Percentiles rank a stretch among this genome's conserved stretches.
Evolutionary conservation across 1,140 invertebrate genomes (phyloP).

Genomic region (Zaprionus ghesquierei): DNA sequence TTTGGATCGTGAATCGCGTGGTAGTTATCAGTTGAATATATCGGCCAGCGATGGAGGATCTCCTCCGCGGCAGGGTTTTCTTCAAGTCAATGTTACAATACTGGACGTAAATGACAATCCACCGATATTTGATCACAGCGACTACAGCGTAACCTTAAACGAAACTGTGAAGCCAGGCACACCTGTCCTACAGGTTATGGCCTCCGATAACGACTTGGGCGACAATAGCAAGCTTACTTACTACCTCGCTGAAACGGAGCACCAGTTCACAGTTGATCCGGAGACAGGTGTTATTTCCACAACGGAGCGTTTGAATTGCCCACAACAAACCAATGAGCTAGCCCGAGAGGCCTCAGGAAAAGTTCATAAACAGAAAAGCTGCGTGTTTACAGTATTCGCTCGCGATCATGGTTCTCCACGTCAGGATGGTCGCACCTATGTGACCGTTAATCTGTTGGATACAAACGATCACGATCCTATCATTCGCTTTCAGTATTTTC

Average conservation of each 20-base stretch:
- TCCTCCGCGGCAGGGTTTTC: slow-evolving; percentile 91
- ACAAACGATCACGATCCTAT: slow-evolving; percentile 97
- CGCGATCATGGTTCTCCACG: slow-evolving; percentile 94
- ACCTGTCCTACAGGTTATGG: slow-evolving; percentile 93
- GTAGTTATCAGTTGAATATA: slow-evolving; percentile 93
- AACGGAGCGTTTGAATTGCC: slow-evolving; percentile 89
- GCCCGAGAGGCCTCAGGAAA: slow-evolving; percentile 62
- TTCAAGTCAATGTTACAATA: slow-evolving; percentile 95
- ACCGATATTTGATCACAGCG: slow-evolving; percentile 95
- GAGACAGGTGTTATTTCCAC: slow-evolving; percentile 94
- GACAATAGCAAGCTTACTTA: slow-evolving; percentile 97
- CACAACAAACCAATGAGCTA: slow-evolving; percentile 80
- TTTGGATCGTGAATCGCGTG: slow-evolving; percentile 92
- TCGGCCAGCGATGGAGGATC: slow-evolving; percentile 93
- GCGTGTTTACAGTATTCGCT: slow-evolving; percentile 96
- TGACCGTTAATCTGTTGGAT: slow-evolving; percentile 96
- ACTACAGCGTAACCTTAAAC: slow-evolving; percentile 95
- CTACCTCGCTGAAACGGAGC: slow-evolving; percentile 92
- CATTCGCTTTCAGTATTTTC: slow-evolving; percentile 95
- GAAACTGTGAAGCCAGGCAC: slow-evolving; percentile 96
- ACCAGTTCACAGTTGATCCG: slow-evolving; percentile 94
- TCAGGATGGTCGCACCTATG: slow-evolving; percentile 96
- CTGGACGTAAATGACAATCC: slow-evolving; percentile 97
- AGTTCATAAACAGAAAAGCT: slow-evolving; percentile 89
- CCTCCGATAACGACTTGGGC: slow-evolving; percentile 94